Conservation (phyloP, 2,888 invertebrate species). For the Hanleya hanleyi region DNA sequence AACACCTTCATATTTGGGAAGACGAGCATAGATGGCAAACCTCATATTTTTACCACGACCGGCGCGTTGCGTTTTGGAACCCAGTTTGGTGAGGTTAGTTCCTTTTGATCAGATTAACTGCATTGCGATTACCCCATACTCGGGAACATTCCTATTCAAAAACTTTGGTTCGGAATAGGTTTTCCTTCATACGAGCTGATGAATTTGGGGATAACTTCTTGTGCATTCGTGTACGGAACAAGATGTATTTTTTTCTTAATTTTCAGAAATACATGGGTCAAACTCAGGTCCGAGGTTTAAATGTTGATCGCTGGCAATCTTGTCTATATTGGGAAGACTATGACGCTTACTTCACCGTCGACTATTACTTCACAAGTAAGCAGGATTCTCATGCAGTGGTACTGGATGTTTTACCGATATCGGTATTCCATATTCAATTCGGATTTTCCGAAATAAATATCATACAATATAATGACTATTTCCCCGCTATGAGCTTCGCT, state of each 20-base stretch:
- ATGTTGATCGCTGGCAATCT: conserved; percentile 49
- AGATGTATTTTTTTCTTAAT: conserved; percentile 1
- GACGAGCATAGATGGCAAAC: conserved; percentile 27
- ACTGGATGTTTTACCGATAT: too few species aligned
- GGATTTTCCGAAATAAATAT: too few species aligned
- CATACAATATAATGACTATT: too few species aligned
- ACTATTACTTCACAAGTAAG: conserved; percentile 54
- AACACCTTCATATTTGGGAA: conserved; percentile 48
- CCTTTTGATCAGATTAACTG: not conserved
- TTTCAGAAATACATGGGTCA: conserved; percentile 43
- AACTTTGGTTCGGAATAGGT: not conserved
- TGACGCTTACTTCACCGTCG: conserved; percentile 48
- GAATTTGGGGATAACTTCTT: too few species aligned
- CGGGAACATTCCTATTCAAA: not conserved
- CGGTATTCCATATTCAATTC: too few species aligned
- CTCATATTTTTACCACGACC: conserved; percentile 44
- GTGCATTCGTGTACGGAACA: not conserved
- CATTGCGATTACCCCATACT: not conserved
- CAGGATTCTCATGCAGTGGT: too few species aligned
- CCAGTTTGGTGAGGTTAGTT: conserved; percentile 38
- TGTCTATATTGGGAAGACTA: conserved; percentile 45
- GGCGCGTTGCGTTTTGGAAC: conserved; percentile 46
- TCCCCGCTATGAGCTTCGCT: too few species aligned
- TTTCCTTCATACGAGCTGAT: too few species aligned
- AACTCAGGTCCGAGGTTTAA: conserved; percentile 38